phyloP scores from a whole-genome alignment of 2,888 invertebrate species.

The Strigamia maritima region DNA sequence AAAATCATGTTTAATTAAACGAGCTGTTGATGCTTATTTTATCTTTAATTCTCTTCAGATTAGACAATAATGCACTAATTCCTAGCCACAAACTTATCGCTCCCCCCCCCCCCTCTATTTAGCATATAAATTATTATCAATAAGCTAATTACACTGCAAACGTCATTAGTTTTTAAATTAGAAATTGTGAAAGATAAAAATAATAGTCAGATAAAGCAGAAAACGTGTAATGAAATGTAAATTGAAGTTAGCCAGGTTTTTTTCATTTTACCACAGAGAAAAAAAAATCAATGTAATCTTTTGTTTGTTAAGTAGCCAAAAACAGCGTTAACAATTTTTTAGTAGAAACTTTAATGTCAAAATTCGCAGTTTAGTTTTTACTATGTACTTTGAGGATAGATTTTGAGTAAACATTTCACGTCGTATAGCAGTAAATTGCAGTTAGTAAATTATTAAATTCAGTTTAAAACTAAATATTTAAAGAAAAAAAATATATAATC shows the following conservation, averaged over 20 bases:
- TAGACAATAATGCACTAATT: conserved; percentile 25
- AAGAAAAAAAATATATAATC: background rate
- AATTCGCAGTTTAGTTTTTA: no score
- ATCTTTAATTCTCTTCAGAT: conserved; percentile 16
- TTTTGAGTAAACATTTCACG: background rate
- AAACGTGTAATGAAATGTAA: background rate
- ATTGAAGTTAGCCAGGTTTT: background rate
- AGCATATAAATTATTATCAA: conserved; percentile 23
- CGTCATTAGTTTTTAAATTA: background rate
- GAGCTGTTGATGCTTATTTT: conserved; percentile 14
- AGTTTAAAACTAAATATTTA: background rate
- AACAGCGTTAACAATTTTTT: background rate
- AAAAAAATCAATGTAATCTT: background rate
- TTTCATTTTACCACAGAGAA: background rate
- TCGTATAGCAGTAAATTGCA: background rate
- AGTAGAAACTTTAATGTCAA: background rate
- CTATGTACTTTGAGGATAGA: no score
- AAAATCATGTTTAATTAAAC: background rate
- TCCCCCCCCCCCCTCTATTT: background rate
- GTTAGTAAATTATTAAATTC: background rate
- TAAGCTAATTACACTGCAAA: background rate
- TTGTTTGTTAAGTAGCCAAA: background rate
- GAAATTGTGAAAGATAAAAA: background rate
- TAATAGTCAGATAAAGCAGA: background rate
- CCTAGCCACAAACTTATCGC: conserved; percentile 22